These are phyloP conservation scores for Salvelinus fontinalis DNA, from an alignment of 2,113 vertebrate species.

Conservation along the genomic window DNA sequence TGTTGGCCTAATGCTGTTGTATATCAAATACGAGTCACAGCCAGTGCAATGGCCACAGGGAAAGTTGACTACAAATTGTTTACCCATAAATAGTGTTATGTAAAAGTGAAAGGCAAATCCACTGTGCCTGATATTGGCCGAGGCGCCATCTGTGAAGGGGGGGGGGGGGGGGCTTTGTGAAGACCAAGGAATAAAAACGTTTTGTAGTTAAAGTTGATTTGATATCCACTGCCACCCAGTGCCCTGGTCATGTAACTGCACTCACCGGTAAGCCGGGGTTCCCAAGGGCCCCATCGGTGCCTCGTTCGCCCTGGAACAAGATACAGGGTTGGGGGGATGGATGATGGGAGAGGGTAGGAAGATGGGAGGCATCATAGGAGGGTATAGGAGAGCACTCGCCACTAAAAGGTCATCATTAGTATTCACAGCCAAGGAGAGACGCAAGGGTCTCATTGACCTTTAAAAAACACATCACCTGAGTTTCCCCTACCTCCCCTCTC, in stretches of 20 bases:
- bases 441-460: slow-evolving; percentile 7
- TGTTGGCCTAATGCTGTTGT: too few species aligned
- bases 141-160: neutral
- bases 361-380: neutral
- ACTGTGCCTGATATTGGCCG: neutral
- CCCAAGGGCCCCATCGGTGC: slow-evolving; percentile 64
- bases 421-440: slow-evolving; percentile 22
- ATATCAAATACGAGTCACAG: too few species aligned
- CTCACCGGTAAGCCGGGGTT: slow-evolving; percentile 62
- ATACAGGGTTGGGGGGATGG: slow-evolving; percentile 41
- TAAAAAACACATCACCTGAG: slow-evolving; percentile 9
- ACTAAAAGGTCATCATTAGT: slow-evolving; percentile 43
- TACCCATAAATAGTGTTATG: neutral
- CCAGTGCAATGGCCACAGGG: neutral
- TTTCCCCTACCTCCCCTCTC: neutral
- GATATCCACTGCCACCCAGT: slow-evolving; percentile 22
- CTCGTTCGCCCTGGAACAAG: slow-evolving; percentile 68
- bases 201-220: neutral
- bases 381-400: neutral
- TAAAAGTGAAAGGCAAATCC: slow-evolving; percentile 11
- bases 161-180: too few species aligned
- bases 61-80: neutral
- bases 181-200: neutral
- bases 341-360: neutral
- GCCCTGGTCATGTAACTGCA: slow-evolving; percentile 8